Evolutionary conservation across 2,888 invertebrate species (phyloP).

Genomic region (Achlya flavicornis): DNA sequence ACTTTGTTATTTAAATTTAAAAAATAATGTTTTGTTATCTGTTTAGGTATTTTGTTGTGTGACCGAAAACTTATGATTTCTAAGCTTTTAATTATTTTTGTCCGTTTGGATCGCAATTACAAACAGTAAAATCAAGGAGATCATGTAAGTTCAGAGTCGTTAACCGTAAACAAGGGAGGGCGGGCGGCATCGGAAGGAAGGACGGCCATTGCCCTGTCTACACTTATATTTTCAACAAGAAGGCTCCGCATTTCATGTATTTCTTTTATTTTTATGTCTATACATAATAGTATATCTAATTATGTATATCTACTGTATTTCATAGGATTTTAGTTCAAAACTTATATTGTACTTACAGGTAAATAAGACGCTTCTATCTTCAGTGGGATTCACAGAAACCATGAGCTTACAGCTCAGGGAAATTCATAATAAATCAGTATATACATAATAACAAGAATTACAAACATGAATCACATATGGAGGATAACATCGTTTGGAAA

Average conservation of each 20-base stretch:
- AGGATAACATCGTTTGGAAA: not conserved
- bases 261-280: not conserved
- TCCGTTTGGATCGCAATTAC: not conserved
- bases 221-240: slow-evolving; percentile 22
- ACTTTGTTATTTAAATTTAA: not conserved
- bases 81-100: not conserved
- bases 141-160: slow-evolving; percentile 4
- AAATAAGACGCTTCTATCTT: no score
- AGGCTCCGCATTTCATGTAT: not conserved
- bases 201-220: slow-evolving; percentile 68
- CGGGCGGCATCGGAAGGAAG: slow-evolving; percentile 63
- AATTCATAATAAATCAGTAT: not conserved
- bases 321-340: no score
- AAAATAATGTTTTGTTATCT: not conserved
- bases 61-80: no score
- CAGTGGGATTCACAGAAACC: not conserved
- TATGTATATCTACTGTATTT: not conserved
- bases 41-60: not conserved
- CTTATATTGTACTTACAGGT: no score
- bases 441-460: not conserved
- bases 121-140: not conserved
- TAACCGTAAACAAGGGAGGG: slow-evolving; percentile 35
- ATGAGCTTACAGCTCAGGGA: not conserved
- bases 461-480: not conserved
- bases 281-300: no score